These are phyloP conservation scores for Hemichromis elongatus DNA, from an alignment of 2,113 vertebrate species.

Conservation along the genomic window DNA sequence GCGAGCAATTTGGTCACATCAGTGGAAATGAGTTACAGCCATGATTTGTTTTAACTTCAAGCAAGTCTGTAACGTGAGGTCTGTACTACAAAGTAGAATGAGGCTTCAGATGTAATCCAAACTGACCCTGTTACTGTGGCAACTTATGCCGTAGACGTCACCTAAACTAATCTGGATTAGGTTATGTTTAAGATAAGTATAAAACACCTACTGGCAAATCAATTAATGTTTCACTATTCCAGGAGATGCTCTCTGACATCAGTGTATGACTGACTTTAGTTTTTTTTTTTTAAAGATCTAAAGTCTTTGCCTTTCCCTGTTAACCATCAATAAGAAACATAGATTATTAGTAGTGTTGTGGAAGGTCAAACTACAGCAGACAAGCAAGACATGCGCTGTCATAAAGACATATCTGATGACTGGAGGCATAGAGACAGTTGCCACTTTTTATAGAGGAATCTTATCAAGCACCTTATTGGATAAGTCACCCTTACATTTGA, in stretches of 20 bases:
- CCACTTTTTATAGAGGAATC: background rate
- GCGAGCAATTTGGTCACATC: background rate
- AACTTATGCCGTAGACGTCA: rapidly evolving
- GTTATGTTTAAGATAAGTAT: background rate
- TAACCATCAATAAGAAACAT: background rate
- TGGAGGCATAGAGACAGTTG: background rate
- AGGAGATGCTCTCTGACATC: background rate
- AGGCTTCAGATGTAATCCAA: background rate
- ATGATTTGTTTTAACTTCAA: background rate
- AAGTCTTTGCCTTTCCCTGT: background rate
- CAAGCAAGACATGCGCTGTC: background rate
- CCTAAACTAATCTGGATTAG: background rate
- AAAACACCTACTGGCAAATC: background rate
- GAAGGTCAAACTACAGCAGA: background rate
- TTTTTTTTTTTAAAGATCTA: background rate
- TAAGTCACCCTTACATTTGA: background rate
- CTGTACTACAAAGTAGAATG: background rate
- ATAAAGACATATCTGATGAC: background rate
- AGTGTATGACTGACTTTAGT: background rate
- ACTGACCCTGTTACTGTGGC: background rate
- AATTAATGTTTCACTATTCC: background rate
- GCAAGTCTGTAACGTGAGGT: background rate
- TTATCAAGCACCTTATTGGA: background rate
- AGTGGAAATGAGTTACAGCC: constrained; percentile 1
- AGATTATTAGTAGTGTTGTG: background rate